A percentile compares a stretch with the other conserved stretches of the same genome.
These are phyloP conservation scores for Acleris cristana DNA, from an alignment of 2,888 invertebrate species.

Conservation along the genomic window DNA sequence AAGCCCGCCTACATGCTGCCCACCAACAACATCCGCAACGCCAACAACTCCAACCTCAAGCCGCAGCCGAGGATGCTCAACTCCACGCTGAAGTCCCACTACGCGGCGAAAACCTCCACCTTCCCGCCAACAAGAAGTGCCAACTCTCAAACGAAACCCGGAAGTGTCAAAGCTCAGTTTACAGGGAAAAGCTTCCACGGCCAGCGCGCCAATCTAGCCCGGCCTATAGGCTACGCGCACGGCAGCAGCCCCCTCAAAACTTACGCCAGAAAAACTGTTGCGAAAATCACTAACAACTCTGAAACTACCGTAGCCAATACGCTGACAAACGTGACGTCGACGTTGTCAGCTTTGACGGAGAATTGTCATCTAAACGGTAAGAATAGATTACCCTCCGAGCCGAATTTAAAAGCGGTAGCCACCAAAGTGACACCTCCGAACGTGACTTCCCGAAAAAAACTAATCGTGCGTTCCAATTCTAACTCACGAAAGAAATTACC, in stretches of 20 bases:
- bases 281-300: slow-evolving; percentile 54
- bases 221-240: slow-evolving; percentile 70
- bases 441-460: slow-evolving; percentile 67
- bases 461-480: slow-evolving; percentile 73
- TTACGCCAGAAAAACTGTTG: slow-evolving; percentile 65
- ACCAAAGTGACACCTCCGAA: slow-evolving; percentile 55
- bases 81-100: slow-evolving; percentile 64
- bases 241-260: slow-evolving; percentile 62
- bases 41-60: slow-evolving; percentile 72
- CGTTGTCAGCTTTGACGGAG: slow-evolving; percentile 73
- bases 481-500: slow-evolving; percentile 73
- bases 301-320: slow-evolving; percentile 61
- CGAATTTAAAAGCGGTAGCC: slow-evolving; percentile 63
- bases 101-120: slow-evolving; percentile 73
- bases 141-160: slow-evolving; percentile 64
- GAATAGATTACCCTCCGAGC: slow-evolving; percentile 71
- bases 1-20: slow-evolving; percentile 78
- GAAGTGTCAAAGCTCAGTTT: slow-evolving; percentile 62
- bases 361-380: slow-evolving; percentile 78
- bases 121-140: slow-evolving; percentile 78
- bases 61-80: slow-evolving; percentile 65
- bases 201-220: slow-evolving; percentile 74
- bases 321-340: slow-evolving; percentile 69
- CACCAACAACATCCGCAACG: slow-evolving; percentile 73
- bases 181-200: slow-evolving; percentile 74